Percentiles rank a stretch among this genome's conserved stretches.
Conservation (phyloP, 2,888 invertebrate genomes). For the Rhimphoctona megacephalus region DNA sequence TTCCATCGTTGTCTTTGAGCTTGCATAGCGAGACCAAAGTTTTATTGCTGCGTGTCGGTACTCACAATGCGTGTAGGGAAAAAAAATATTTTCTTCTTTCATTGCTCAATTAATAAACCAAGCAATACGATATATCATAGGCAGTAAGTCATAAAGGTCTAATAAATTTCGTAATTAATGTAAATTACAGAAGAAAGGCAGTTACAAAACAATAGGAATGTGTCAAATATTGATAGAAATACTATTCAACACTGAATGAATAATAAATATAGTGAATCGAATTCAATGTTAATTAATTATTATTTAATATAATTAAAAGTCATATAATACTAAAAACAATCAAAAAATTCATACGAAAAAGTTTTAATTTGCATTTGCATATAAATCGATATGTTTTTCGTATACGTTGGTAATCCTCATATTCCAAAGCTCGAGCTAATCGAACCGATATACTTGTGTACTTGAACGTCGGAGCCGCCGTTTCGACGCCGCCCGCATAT, state of each 20-base stretch:
- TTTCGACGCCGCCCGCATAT: slow-evolving; percentile 62
- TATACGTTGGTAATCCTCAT: background rate
- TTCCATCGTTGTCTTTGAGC: slow-evolving; percentile 34
- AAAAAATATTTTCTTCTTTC: slow-evolving; percentile 9
- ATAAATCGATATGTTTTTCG: background rate
- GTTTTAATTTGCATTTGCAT: background rate
- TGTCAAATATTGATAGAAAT: too few relatives aligned
- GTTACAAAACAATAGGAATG: background rate
- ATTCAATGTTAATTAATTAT: background rate
- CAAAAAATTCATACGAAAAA: background rate
- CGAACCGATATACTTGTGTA: slow-evolving; percentile 32
- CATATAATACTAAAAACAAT: background rate
- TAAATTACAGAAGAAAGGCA: background rate
- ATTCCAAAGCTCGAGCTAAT: slow-evolving; percentile 9
- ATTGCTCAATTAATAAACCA: slow-evolving; percentile 6
- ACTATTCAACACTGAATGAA: background rate
- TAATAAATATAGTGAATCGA: background rate
- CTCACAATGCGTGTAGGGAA: background rate
- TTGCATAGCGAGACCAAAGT: slow-evolving; percentile 7
- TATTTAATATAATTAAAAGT: background rate
- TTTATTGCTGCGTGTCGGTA: slow-evolving; percentile 1
- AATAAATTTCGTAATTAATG: background rate
- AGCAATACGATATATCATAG: background rate
- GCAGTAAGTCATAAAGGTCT: background rate
- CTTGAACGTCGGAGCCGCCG: slow-evolving; percentile 51